A percentile compares a stretch with the other conserved stretches of the same genome.
Evolutionary conservation across 2,888 invertebrate genomes (phyloP).

Genomic region (Cantharis flavilabris): DNA sequence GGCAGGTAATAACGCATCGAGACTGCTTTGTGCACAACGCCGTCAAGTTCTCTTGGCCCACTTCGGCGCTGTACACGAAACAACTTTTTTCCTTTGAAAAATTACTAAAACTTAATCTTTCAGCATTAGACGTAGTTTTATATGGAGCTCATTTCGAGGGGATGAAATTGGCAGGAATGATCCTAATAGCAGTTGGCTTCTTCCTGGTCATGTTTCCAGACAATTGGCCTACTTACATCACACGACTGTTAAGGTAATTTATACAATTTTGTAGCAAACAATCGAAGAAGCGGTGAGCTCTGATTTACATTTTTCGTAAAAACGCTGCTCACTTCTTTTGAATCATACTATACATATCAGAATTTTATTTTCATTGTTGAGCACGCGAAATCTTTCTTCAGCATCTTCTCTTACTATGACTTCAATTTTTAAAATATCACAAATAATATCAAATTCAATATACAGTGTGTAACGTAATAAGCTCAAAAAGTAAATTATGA

Average conservation of each 20-base stretch:
- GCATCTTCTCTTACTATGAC: background rate
- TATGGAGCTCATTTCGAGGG: constrained; percentile 88
- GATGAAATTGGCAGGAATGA: constrained; percentile 94
- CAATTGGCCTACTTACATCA: constrained; percentile 96
- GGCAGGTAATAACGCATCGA: constrained; percentile 68
- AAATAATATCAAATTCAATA: background rate
- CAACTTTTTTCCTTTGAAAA: too few relatives aligned
- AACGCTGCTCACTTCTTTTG: background rate
- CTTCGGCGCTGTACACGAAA: too few relatives aligned
- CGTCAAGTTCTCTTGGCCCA: too few relatives aligned
- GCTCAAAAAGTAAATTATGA: background rate
- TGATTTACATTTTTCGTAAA: background rate
- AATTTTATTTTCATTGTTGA: background rate
- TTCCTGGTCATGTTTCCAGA: constrained; percentile 93
- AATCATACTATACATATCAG: background rate
- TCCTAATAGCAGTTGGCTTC: constrained; percentile 88
- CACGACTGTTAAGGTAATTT: constrained; percentile 80
- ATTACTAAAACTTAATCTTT: background rate
- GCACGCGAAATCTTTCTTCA: background rate
- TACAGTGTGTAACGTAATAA: background rate
- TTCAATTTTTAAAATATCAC: background rate
- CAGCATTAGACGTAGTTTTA: constrained; percentile 84
- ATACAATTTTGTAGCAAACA: background rate
- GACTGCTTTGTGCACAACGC: background rate
- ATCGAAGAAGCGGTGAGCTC: background rate